A percentile compares a stretch with the other conserved stretches of the same genome.
Evolutionary conservation across 2,797 vertebrate species (phyloP).

Genomic region (Chelonia mydas): DNA sequence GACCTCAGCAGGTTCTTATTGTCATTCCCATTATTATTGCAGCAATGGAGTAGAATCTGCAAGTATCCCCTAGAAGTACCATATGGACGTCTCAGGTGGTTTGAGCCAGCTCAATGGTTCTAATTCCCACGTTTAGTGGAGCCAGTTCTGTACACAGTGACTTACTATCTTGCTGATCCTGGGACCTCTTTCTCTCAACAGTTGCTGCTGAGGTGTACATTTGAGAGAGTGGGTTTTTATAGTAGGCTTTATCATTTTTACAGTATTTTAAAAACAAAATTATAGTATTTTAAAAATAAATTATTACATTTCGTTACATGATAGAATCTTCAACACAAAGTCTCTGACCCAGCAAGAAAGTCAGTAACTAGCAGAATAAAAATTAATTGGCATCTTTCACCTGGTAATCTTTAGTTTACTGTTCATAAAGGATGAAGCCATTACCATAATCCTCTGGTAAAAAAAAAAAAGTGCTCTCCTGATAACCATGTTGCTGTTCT

Average conservation of each 20-base stretch:
- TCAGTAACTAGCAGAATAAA: not conserved
- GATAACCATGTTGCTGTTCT: not conserved
- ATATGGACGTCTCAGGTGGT: rapidly evolving
- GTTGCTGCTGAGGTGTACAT: not conserved
- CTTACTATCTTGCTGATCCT: not conserved
- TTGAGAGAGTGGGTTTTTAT: not conserved
- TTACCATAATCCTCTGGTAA: not conserved
- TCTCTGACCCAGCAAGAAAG: not conserved
- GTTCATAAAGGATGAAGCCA: not conserved
- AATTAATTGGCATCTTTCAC: not conserved
- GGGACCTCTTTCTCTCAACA: not conserved
- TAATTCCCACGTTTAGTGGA: not conserved
- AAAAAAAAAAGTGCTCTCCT: not conserved
- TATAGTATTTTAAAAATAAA: rapidly evolving
- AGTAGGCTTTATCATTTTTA: rapidly evolving
- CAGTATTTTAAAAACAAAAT: not conserved
- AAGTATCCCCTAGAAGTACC: not conserved
- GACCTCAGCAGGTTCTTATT: rapidly evolving
- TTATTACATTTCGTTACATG: not conserved
- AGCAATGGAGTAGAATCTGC: not conserved
- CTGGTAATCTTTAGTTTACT: not conserved
- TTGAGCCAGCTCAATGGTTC: rapidly evolving
- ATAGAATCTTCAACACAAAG: not conserved
- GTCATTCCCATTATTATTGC: not conserved
- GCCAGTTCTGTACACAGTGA: not conserved